A percentile compares a stretch with the other conserved stretches of the same genome.
Evolutionary conservation across 2,113 vertebrate species (phyloP).

Genomic region (Triplophysa dalaica): DNA sequence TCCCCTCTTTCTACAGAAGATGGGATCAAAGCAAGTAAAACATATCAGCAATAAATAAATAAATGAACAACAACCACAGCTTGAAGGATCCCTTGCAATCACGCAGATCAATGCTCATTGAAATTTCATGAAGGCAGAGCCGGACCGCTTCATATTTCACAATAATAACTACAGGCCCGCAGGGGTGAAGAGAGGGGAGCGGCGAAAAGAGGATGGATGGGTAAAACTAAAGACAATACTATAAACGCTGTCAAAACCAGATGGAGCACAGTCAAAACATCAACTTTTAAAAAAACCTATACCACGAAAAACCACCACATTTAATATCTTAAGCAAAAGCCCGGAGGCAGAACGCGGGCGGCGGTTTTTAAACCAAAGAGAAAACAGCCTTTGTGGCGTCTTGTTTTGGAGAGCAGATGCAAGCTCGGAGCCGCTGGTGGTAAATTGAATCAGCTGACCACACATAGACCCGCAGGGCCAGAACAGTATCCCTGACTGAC

Average conservation of each 20-base stretch:
- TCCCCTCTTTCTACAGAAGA: conserved; percentile 27
- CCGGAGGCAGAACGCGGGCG: background rate
- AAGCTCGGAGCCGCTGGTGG: conserved; percentile 27
- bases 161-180: conserved; percentile 68
- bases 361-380: conserved; percentile 15
- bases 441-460: conserved; percentile 49
- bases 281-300: conserved; percentile 20
- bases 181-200: conserved; percentile 44
- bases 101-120: conserved; percentile 82
- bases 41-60: conserved; percentile 54
- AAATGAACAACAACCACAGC: conserved; percentile 55
- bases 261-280: conserved; percentile 23
- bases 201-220: background rate
- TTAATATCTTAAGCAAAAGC: conserved; percentile 27
- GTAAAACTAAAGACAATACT: conserved; percentile 42
- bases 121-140: conserved; percentile 83
- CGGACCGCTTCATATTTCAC: conserved; percentile 79
- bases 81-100: conserved; percentile 71
- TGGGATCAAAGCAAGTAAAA: conserved; percentile 46
- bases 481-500: conserved; percentile 38
- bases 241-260: conserved; percentile 25
- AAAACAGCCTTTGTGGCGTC: conserved; percentile 22
- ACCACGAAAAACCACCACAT: background rate
- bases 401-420: conserved; percentile 25
- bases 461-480: conserved; percentile 42